These are phyloP conservation scores for Tiaroga cobitis DNA, from an alignment of 2,797 vertebrate species.

Conservation along the genomic window DNA sequence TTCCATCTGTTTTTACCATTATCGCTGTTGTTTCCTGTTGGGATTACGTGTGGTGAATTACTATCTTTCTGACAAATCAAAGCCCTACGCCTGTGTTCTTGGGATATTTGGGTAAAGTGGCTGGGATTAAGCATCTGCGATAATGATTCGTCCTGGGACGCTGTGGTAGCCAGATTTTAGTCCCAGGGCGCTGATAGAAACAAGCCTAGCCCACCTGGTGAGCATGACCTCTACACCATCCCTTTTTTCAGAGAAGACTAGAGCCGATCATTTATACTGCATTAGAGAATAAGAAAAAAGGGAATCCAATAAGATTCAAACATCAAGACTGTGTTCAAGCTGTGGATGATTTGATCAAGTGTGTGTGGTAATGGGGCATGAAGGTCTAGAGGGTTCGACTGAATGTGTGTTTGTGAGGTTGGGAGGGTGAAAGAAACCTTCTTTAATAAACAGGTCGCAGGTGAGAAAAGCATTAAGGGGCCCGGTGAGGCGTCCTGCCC, in stretches of 20 bases:
- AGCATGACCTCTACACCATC: slow-evolving; percentile 68
- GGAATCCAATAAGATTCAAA: not conserved
- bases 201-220: slow-evolving; percentile 65
- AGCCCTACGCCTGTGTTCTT: slow-evolving; percentile 62
- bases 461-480: slow-evolving; percentile 58
- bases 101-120: slow-evolving; percentile 61
- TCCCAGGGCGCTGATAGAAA: slow-evolving; percentile 53
- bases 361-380: slow-evolving; percentile 17
- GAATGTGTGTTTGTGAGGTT: not conserved
- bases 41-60: slow-evolving; percentile 65
- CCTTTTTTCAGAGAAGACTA: slow-evolving; percentile 35
- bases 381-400: not conserved
- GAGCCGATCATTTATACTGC: slow-evolving; percentile 3
- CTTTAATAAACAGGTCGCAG: slow-evolving; percentile 23
- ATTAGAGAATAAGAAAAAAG: not conserved
- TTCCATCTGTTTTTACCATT: slow-evolving; percentile 68
- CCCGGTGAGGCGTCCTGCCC: not conserved
- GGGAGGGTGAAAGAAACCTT: not conserved
- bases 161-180: slow-evolving; percentile 8
- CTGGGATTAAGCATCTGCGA: slow-evolving; percentile 76
- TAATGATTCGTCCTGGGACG: slow-evolving; percentile 46
- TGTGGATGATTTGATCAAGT: slow-evolving; percentile 27
- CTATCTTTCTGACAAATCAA: slow-evolving; percentile 64
- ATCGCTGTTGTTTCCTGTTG: slow-evolving; percentile 43
- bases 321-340: not conserved